Conservation (phyloP, 2,113 vertebrate genomes). For the Shinisaurus crocodilurus region DNA sequence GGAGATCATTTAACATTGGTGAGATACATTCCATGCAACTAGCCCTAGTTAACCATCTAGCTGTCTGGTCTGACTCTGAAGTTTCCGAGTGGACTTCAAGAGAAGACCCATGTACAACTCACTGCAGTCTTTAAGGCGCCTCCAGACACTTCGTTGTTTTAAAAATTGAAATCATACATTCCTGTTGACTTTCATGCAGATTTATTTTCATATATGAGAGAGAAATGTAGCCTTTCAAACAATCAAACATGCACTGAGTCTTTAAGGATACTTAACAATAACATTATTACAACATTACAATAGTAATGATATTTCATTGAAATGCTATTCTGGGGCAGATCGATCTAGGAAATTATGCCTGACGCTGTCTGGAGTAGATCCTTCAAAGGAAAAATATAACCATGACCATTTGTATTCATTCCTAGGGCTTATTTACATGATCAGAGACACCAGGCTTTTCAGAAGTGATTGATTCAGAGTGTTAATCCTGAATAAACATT, state of each 20-base stretch:
- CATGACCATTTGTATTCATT: background rate
- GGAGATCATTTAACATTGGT: background rate
- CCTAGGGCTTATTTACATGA: background rate
- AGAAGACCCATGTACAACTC: background rate
- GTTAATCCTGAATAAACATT: background rate
- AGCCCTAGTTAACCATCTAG: background rate
- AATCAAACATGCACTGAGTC: background rate
- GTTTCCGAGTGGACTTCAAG: background rate
- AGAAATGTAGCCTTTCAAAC: background rate
- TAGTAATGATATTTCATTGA: background rate
- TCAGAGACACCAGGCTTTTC: background rate
- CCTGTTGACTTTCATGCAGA: constrained; percentile 26
- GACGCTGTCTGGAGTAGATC: background rate
- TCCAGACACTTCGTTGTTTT: background rate
- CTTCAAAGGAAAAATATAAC: background rate
- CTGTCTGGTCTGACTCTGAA: background rate
- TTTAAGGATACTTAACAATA: background rate
- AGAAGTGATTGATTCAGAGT: background rate
- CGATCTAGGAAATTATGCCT: background rate
- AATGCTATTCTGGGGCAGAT: background rate
- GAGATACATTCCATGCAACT: background rate
- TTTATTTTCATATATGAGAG: constrained; percentile 22
- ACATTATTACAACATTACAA: background rate
- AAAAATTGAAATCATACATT: constrained; percentile 7
- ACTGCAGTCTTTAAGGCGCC: too few relatives aligned